Evolutionary conservation across 1,140 invertebrate species (phyloP), one percentile per base, ranked within the genome.

Genomic region (Drosophila ambigua): DNA sequence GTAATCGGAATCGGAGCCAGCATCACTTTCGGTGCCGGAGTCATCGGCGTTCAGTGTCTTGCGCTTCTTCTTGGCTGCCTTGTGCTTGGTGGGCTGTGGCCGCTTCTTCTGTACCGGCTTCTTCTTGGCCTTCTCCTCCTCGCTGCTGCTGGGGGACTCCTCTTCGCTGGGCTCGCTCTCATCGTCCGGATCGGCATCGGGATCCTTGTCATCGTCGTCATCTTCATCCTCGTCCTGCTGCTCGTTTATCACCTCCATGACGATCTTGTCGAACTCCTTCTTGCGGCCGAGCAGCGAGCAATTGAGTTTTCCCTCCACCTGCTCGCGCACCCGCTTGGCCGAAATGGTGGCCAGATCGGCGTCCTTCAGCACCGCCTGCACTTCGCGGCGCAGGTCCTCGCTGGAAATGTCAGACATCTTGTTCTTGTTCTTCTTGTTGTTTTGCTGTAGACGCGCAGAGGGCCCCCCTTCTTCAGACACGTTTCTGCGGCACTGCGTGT

Each of bases 301-400:
- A 44, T 95, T 95, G 9, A 98, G 93, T 88, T 96, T 96, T 66
- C 96, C 94, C 92, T 98, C 97, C 61, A 98, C 93, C 87, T 96
- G 95, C 92, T 96, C 95, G 28, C 97, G 95, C n/a, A 98, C 96
- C 92, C 97, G 97, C 84, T 98, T 98, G 1, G 97, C 95, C 9
- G 97, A 97, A 77, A 96, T 96, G 39, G 95, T 95, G 6, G 95
- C 94, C 8, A 98, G 93, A 90, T 98, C 96, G 5, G 97, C 97
- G 93, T 95, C 95, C 93, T 98, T 97, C 3, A 98, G 93, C 78
- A 98, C 97, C 9, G 74, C 72, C 63, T 90, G 77, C 2, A 91
- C 90, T 50, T 91, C 90, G 43, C 59, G 71, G 15, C 83, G 72
- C 23, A 91, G 72, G 54, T 91, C 77, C 41, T 85, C 87, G 50